Conservation (phyloP, 2,113 vertebrate species). For the Galeopterus variegatus region DNA sequence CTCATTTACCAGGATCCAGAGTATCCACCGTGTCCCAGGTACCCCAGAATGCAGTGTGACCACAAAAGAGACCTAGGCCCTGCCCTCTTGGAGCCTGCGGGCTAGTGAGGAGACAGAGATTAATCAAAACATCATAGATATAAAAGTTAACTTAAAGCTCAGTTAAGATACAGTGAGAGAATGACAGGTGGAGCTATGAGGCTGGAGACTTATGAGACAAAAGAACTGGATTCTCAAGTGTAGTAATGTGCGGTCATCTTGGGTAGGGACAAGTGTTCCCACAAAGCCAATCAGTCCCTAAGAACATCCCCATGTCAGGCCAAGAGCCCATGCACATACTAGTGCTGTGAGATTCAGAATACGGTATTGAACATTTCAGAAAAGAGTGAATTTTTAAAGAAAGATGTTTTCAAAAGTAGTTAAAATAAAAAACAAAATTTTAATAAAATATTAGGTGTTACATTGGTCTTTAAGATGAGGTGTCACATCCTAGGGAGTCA, state of each 20-base stretch:
- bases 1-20: neutral
- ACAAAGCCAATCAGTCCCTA: neutral
- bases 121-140: neutral
- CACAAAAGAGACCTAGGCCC: neutral
- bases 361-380: neutral
- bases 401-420: neutral
- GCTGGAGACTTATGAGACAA: neutral
- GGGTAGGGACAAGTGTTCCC: neutral
- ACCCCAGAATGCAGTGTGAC: neutral
- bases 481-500: neutral
- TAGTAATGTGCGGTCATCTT: neutral
- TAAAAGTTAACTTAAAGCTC: neutral
- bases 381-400: neutral
- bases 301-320: neutral
- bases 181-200: neutral
- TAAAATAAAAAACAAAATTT: neutral
- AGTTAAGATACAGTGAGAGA: neutral
- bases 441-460: neutral
- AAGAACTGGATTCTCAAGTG: neutral
- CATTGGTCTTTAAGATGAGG: neutral
- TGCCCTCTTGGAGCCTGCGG: neutral
- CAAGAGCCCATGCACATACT: neutral
- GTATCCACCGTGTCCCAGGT: neutral
- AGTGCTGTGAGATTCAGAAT: neutral
- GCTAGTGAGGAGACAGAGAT: neutral